Conservation (phyloP, 2,797 vertebrate species). For the Pseudochaenichthys georgianus region DNA sequence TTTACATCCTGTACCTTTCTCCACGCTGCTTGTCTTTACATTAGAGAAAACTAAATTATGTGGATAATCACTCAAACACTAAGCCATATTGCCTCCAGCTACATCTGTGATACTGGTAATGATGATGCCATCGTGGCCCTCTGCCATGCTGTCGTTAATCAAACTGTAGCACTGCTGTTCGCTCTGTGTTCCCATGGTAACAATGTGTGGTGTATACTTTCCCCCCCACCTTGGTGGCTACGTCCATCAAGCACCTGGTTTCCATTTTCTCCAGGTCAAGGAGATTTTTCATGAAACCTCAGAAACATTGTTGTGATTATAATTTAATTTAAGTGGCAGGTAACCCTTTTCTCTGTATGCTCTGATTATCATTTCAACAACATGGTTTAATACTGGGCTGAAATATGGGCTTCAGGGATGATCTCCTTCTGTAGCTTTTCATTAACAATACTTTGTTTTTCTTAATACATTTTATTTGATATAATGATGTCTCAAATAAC, state of each 20-base stretch:
- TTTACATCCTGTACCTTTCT: slow-evolving; percentile 47
- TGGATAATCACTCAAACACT: slow-evolving; percentile 52
- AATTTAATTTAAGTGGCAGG: slow-evolving; percentile 41
- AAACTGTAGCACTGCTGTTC: slow-evolving; percentile 78
- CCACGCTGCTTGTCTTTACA: slow-evolving; percentile 21
- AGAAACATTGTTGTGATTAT: slow-evolving; percentile 43
- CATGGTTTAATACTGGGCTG: slow-evolving; percentile 7
- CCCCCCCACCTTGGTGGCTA: slow-evolving; percentile 55
- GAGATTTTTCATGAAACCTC: slow-evolving; percentile 57
- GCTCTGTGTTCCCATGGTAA: slow-evolving; percentile 84
- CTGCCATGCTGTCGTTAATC: slow-evolving; percentile 81
- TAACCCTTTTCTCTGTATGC: slow-evolving; percentile 14
- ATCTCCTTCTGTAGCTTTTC: slow-evolving; percentile 8
- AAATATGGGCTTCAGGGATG: not conserved
- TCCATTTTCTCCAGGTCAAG: slow-evolving; percentile 54
- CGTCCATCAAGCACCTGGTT: slow-evolving; percentile 68
- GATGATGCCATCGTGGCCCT: slow-evolving; percentile 77
- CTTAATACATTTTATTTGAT: not conserved
- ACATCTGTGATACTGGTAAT: slow-evolving; percentile 68
- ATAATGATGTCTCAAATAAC: not conserved
- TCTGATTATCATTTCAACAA: slow-evolving; percentile 42
- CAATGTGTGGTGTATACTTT: slow-evolving; percentile 75
- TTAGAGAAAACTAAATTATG: slow-evolving; percentile 42
- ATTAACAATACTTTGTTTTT: not conserved
- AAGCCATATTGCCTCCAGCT: slow-evolving; percentile 51